Evolutionary conservation across 1,140 invertebrate species (phyloP).

Genomic region (Penaeus vannamei): DNA sequence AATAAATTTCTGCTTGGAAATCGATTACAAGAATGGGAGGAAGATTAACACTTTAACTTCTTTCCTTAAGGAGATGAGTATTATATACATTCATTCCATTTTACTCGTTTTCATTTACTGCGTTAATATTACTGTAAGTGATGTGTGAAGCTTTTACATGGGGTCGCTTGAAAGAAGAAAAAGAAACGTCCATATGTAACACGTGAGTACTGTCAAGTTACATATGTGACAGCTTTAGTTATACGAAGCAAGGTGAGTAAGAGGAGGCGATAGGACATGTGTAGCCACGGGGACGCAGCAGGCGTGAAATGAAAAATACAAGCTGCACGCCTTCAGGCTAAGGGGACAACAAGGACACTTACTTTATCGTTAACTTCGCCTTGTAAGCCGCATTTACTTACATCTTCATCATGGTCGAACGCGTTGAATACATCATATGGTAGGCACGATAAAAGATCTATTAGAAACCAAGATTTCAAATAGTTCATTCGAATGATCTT

Average conservation of each 20-base stretch:
- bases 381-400: slow-evolving; percentile 76
- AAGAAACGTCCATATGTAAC: too few relatives aligned
- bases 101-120: too few relatives aligned
- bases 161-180: too few relatives aligned
- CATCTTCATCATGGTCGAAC: slow-evolving; percentile 98
- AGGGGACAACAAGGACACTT: slow-evolving; percentile 59
- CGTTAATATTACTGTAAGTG: too few relatives aligned
- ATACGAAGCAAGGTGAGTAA: not conserved
- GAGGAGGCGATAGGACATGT: slow-evolving; percentile 1
- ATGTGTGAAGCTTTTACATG: too few relatives aligned
- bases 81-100: too few relatives aligned
- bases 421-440: slow-evolving; percentile 99
- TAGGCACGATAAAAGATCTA: slow-evolving; percentile 98
- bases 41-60: too few relatives aligned
- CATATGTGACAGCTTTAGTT: too few relatives aligned
- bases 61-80: too few relatives aligned
- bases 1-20: too few relatives aligned
- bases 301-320: not conserved
- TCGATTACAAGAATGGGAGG: too few relatives aligned
- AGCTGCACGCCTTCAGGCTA: not conserved
- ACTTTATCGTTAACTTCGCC: slow-evolving; percentile 70
- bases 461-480: slow-evolving; percentile 99
- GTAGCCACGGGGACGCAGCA: not conserved
- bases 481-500: slow-evolving; percentile 99
- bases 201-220: too few relatives aligned